These are phyloP conservation scores for Eupithecia insigniata DNA, from an alignment of 2,888 invertebrate genomes.

Conservation along the genomic window DNA sequence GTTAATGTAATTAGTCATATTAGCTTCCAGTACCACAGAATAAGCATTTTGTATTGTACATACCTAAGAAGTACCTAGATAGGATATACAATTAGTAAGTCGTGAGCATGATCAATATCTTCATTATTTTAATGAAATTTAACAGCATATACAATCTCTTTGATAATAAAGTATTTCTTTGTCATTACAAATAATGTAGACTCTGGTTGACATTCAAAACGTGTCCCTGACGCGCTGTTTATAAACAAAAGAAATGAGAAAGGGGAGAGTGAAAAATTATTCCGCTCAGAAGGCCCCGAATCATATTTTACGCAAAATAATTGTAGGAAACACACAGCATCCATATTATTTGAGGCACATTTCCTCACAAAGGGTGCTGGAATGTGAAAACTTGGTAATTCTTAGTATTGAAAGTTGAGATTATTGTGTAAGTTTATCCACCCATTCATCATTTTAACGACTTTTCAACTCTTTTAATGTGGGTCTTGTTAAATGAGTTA, in stretches of 20 bases:
- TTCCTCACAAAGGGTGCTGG: slow-evolving; percentile 18
- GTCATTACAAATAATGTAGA: neutral
- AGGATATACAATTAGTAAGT: too few species aligned
- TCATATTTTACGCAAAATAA: slow-evolving; percentile 55
- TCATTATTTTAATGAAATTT: neutral
- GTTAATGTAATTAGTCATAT: too few species aligned
- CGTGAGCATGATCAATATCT: neutral
- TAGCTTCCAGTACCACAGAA: too few species aligned
- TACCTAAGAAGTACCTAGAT: too few species aligned
- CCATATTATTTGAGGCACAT: slow-evolving; percentile 44
- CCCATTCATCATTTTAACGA: slow-evolving; percentile 14
- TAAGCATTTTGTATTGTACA: too few species aligned
- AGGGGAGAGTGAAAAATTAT: slow-evolving; percentile 52
- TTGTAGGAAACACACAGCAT: slow-evolving; percentile 48
- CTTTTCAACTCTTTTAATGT: slow-evolving; percentile 11
- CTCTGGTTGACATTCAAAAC: slow-evolving; percentile 11
- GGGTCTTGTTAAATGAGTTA: slow-evolving; percentile 1
- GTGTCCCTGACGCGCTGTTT: slow-evolving; percentile 40
- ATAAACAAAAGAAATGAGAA: slow-evolving; percentile 50
- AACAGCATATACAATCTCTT: neutral
- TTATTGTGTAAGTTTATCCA: slow-evolving; percentile 15
- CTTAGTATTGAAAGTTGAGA: slow-evolving; percentile 14
- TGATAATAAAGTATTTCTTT: neutral
- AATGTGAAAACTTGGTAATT: slow-evolving; percentile 21
- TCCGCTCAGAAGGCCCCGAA: slow-evolving; percentile 42